phyloP scores from a whole-genome alignment of 2,113 vertebrate genomes.

The Gambusia holbrooki region DNA sequence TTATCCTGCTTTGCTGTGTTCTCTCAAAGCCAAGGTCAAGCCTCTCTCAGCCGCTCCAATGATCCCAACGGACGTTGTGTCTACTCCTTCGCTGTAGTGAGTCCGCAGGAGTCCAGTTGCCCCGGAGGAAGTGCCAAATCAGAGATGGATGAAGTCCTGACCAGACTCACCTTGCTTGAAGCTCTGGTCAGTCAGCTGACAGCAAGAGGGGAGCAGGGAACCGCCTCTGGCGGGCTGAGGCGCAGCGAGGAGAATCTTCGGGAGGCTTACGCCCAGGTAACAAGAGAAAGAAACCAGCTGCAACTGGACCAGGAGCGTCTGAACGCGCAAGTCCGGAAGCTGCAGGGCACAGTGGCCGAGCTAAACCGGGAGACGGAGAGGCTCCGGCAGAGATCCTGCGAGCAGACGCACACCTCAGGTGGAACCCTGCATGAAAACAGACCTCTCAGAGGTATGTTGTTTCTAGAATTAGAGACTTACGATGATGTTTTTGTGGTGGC shows the following conservation, averaged over 20 bases:
- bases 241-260: slow-evolving; percentile 19
- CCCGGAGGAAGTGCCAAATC: slow-evolving; percentile 11
- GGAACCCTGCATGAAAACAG: slow-evolving; percentile 31
- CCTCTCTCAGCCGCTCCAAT: slow-evolving; percentile 43
- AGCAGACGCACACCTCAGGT: slow-evolving; percentile 21
- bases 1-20: slow-evolving; percentile 28
- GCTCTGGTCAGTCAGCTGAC: slow-evolving; percentile 60
- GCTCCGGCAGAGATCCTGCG: slow-evolving; percentile 59
- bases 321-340: slow-evolving; percentile 60
- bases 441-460: slow-evolving; percentile 54
- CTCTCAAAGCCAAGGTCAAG: slow-evolving; percentile 30
- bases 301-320: slow-evolving; percentile 64
- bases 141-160: slow-evolving; percentile 53
- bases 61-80: slow-evolving; percentile 56
- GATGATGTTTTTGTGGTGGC: not conserved
- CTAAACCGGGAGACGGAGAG: slow-evolving; percentile 59
- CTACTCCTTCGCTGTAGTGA: slow-evolving; percentile 72
- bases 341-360: slow-evolving; percentile 59
- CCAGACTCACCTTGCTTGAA: slow-evolving; percentile 66
- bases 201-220: slow-evolving; percentile 18
- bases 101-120: slow-evolving; percentile 61
- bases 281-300: slow-evolving; percentile 61
- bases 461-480: not conserved
- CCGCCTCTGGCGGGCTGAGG: not conserved
- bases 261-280: slow-evolving; percentile 48